Base-by-base conservation (phyloP, 2,888 invertebrate species). In the Calameuta filiformis region DNA sequence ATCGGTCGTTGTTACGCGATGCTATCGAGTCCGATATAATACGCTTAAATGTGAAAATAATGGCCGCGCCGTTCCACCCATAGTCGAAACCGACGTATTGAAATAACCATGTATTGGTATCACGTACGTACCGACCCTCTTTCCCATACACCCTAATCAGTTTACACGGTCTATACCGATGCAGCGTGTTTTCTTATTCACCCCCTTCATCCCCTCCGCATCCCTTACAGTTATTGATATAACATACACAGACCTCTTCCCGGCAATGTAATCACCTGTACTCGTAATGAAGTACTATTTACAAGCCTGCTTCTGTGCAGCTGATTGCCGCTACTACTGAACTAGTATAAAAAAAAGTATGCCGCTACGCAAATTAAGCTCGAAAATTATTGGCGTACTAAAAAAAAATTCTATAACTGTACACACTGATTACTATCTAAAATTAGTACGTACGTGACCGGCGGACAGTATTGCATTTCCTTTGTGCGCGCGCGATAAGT, bases 21-120 rank as follows among this genome's bases (percentile, higher is more conserved):
- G 81, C 80, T 84, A 88, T 89, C 87, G 82, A 82, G 84, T 85
- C 79, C 82, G 75, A 79, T 81, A 81, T 88, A 88, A 88, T 86
- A 87, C 85, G 84, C 83, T 89, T 86, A 87, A 89, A 89, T 89
- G 88, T 82, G 86, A 88, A 89, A 88, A 89, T 89, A 89, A 89
- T 89, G 85, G 80, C 78, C 76, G 78, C 76, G 31, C 71, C 31
- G 3, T 34, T 34, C 71, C 31, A 71, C 77, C 75, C 77, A 77
- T 80, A 81, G 84, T 83, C 82, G 83, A 81, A 79, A 73, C 69
- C 73, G 79, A 77, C 81, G 79, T 78, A 79, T 77, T 79, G 73
- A 35, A 80, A 35, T 35, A 73, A 76, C 76, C 73, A 69, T 35
- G 82, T 77, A 76, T 73, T 79, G 69, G 75, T 73, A 75, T 73